These are phyloP conservation scores for Styela plicata DNA, from an alignment of 23 tunicate species.

Conservation along the genomic window DNA sequence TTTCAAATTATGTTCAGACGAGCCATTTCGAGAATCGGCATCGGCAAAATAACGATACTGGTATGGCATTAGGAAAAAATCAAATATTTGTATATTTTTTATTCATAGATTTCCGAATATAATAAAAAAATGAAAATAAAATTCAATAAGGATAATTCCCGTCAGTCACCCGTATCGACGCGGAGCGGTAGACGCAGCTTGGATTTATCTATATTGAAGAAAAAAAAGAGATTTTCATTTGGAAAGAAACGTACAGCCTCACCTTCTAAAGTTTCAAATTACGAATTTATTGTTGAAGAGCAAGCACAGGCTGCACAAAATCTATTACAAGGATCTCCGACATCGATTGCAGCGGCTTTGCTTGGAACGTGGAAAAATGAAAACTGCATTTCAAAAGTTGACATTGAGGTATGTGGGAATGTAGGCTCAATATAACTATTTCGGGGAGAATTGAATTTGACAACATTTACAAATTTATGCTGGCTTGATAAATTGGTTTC, in stretches of 20 bases:
- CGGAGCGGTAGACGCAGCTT: neutral
- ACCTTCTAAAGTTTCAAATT: neutral
- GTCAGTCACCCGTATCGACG: neutral
- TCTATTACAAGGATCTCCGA: neutral
- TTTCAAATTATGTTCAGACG: too few species aligned
- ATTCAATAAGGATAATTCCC: neutral
- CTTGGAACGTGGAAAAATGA: slow-evolving; percentile 4
- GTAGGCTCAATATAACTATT: too few species aligned
- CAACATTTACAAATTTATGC: too few species aligned
- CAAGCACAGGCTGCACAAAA: neutral
- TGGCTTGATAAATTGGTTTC: too few species aligned
- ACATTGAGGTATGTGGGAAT: neutral
- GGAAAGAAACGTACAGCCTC: neutral
- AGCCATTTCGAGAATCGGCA: too few species aligned
- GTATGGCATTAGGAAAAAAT: too few species aligned
- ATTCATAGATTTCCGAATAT: too few species aligned
- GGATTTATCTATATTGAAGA: neutral
- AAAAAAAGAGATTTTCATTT: neutral
- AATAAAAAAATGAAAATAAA: neutral
- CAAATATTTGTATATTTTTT: too few species aligned
- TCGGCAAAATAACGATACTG: too few species aligned
- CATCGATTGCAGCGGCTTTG: slow-evolving; percentile 2
- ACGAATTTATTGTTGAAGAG: neutral
- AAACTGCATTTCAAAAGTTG: neutral
- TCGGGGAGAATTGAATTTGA: too few species aligned